Evolutionary conservation across 2,113 vertebrate species (phyloP).

Genomic region (Ailurus styani): DNA sequence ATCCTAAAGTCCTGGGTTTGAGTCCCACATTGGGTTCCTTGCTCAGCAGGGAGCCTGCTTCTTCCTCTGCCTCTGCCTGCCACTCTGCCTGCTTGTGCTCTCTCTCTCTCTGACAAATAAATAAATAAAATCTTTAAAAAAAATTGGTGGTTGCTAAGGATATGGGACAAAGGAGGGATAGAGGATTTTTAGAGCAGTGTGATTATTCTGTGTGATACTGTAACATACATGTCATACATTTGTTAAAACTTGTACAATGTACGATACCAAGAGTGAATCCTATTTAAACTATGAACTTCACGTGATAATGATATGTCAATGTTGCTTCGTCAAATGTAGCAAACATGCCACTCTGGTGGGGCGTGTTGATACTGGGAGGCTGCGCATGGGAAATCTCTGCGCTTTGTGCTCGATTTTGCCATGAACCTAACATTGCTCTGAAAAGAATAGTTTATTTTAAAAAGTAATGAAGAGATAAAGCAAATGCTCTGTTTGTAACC

Average conservation of each 20-base stretch:
- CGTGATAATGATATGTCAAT: not conserved
- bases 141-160: not conserved
- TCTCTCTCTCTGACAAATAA: too few species aligned
- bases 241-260: not conserved
- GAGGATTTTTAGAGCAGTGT: too few species aligned
- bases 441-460: not conserved
- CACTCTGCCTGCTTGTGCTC: too few species aligned
- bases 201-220: not conserved
- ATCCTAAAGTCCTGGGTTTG: too few species aligned
- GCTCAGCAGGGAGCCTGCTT: too few species aligned
- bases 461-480: not conserved
- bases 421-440: not conserved
- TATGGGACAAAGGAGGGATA: rapidly evolving
- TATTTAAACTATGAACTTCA: not conserved
- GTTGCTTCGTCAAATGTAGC: not conserved
- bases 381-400: not conserved
- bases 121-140: too few species aligned
- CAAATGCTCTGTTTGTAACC: not conserved
- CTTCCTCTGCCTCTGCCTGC: too few species aligned
- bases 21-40: too few species aligned
- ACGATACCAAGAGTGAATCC: not conserved
- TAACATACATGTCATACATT: not conserved
- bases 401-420: not conserved
- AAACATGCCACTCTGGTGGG: not conserved
- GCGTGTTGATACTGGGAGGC: not conserved